phyloP scores from a whole-genome alignment of 2,888 invertebrate genomes.

The Heliothis peltigera region DNA sequence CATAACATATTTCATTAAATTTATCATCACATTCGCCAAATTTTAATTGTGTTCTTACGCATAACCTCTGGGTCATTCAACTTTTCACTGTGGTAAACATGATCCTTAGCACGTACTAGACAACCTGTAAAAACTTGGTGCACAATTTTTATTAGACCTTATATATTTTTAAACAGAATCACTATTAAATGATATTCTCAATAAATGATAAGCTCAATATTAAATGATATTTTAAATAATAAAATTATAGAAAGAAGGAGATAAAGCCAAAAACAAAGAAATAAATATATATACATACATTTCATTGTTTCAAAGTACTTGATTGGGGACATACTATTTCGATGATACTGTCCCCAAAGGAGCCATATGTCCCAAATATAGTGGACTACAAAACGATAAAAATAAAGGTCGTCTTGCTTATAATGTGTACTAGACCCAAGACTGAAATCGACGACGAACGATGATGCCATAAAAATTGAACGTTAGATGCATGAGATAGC shows the following conservation, averaged over 20 bases:
- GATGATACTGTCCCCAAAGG: constrained; percentile 39
- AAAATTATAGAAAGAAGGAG: constrained; percentile 12
- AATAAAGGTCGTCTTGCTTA: constrained; percentile 23
- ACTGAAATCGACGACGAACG: constrained; percentile 12
- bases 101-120: no score
- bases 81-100: no score
- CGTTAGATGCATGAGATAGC: not conserved
- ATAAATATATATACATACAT: constrained; percentile 19
- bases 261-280: constrained; percentile 33
- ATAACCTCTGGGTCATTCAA: no score
- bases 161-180: no score
- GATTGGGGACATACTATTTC: constrained; percentile 46
- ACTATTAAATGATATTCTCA: no score
- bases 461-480: not conserved
- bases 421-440: constrained; percentile 20
- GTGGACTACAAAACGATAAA: constrained; percentile 43
- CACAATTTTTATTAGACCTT: no score
- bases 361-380: constrained; percentile 36
- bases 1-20: no score
- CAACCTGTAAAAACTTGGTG: no score
- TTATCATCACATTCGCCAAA: no score
- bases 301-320: constrained; percentile 23
- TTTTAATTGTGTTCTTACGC: no score
- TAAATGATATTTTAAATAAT: no score
- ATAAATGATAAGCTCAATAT: no score